Conservation (phyloP, 2,888 invertebrate genomes). For the Harmothoe impar region DNA sequence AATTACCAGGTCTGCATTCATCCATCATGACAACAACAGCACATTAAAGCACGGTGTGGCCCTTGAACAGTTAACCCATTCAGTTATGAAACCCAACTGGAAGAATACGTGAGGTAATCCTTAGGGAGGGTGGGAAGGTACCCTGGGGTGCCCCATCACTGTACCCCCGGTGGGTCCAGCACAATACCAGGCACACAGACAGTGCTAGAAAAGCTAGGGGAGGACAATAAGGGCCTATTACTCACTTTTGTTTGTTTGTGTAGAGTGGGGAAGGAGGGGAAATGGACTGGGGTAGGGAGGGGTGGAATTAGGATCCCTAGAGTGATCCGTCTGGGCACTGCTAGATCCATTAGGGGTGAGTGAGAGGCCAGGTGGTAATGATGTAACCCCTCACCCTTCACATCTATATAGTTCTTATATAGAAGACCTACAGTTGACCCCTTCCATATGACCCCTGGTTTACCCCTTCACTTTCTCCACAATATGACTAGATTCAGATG, state of each 20-base stretch:
- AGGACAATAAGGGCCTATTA: conserved; percentile 30
- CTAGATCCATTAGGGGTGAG: neutral
- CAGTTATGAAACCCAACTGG: conserved; percentile 19
- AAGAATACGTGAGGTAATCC: neutral
- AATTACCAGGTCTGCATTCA: too few species aligned
- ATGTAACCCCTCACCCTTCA: neutral
- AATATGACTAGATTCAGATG: too few species aligned
- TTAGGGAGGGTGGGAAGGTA: neutral
- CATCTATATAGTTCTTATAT: neutral
- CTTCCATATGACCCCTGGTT: neutral
- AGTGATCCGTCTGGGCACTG: neutral
- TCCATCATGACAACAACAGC: too few species aligned
- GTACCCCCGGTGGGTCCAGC: neutral
- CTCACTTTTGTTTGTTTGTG: conserved; percentile 35
- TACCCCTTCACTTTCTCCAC: neutral
- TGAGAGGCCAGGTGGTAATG: conserved; percentile 28
- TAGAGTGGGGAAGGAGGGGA: neutral
- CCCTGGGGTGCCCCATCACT: neutral
- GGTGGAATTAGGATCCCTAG: neutral
- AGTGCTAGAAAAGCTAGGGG: neutral
- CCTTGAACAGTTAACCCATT: too few species aligned
- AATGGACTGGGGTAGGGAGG: neutral
- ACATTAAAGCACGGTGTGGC: too few species aligned
- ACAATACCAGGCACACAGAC: conserved; percentile 6
- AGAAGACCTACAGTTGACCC: neutral